Conservation (phyloP, 2,113 vertebrate genomes). For the Pterocles gutturalis region DNA sequence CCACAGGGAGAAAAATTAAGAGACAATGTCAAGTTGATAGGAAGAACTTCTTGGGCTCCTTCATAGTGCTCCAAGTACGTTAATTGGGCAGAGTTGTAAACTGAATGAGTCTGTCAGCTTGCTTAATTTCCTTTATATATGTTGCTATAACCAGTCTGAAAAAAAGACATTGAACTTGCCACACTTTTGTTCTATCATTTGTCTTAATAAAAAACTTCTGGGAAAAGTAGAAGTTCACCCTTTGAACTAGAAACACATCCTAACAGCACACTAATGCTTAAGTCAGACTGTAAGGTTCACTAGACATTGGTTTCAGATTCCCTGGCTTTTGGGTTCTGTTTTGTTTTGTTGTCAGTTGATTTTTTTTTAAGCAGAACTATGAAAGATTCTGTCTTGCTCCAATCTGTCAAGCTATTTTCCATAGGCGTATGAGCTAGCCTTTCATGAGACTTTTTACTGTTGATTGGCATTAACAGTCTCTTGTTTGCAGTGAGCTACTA, state of each 20-base stretch:
- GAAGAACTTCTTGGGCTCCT: neutral
- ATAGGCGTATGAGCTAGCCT: neutral
- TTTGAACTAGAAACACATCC: neutral
- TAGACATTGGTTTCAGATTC: neutral
- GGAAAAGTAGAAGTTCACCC: neutral
- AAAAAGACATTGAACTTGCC: neutral
- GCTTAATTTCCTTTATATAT: neutral
- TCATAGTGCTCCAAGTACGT: neutral
- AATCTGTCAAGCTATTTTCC: constrained; percentile 18
- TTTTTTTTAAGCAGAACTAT: neutral
- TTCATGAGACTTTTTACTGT: neutral
- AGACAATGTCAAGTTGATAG: neutral
- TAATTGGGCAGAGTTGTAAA: neutral
- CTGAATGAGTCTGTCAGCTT: neutral
- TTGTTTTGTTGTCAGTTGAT: neutral
- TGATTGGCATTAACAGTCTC: neutral
- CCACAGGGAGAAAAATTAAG: neutral
- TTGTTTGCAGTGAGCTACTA: constrained; percentile 37
- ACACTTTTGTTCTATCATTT: neutral
- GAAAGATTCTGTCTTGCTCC: neutral
- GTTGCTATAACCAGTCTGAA: neutral
- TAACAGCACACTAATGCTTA: neutral
- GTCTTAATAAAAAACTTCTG: neutral
- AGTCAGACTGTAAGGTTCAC: neutral
- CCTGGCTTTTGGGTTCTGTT: neutral